Evolutionary conservation across 2,113 vertebrate genomes (phyloP).

Genomic region (Zosterops pallidus): DNA sequence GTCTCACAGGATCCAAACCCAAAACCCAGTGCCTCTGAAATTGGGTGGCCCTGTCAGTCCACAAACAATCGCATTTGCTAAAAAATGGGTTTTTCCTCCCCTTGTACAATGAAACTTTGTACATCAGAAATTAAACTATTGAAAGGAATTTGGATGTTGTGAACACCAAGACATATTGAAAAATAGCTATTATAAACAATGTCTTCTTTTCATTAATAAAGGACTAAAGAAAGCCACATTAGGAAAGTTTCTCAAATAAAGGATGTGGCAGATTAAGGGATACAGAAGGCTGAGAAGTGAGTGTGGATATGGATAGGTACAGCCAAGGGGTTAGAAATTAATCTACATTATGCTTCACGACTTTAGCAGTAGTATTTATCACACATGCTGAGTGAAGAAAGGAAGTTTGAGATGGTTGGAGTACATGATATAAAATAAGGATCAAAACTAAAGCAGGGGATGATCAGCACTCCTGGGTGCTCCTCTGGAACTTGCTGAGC

Average conservation of each 20-base stretch:
- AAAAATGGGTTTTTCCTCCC: background rate
- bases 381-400: background rate
- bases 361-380: background rate
- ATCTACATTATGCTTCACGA: background rate
- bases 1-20: background rate
- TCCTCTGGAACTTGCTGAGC: background rate
- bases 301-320: background rate
- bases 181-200: slow-evolving; percentile 36
- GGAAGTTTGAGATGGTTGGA: background rate
- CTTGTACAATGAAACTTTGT: slow-evolving; percentile 6
- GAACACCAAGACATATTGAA: slow-evolving; percentile 17
- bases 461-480: background rate
- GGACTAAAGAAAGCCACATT: background rate
- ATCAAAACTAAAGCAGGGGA: background rate
- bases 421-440: background rate
- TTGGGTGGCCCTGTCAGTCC: slow-evolving; percentile 13
- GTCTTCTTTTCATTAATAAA: slow-evolving; percentile 38
- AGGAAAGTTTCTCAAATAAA: background rate
- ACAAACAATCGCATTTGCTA: background rate
- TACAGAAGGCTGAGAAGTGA: background rate
- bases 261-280: background rate
- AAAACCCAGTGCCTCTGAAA: background rate
- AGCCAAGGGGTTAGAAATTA: background rate
- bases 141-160: slow-evolving; percentile 2
- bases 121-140: slow-evolving; percentile 11